Conservation (phyloP, 1,140 invertebrate species). For the Zaprionus tsacasi region DNA sequence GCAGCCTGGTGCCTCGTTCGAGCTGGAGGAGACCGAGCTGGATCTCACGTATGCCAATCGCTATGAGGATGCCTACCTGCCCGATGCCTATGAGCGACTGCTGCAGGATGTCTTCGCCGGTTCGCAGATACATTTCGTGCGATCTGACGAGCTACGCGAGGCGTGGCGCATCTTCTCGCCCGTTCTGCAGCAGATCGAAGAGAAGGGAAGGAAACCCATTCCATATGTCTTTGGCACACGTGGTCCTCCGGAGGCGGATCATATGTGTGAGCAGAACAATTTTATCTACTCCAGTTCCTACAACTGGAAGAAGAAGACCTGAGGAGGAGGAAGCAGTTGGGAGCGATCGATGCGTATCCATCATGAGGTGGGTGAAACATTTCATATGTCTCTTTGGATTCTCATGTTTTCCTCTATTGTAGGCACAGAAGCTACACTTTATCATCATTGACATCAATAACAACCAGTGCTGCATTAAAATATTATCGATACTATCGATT, state of each 20-base stretch:
- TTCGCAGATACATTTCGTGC: slow-evolving; percentile 99
- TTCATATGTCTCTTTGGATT: too few relatives aligned
- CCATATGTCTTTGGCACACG: slow-evolving; percentile 95
- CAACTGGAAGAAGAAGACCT: slow-evolving; percentile 88
- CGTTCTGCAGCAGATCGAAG: slow-evolving; percentile 94
- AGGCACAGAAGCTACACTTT: too few relatives aligned
- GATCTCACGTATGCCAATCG: slow-evolving; percentile 97
- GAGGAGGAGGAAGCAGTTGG: too few relatives aligned
- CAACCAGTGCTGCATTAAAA: too few relatives aligned
- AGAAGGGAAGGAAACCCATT: slow-evolving; percentile 90
- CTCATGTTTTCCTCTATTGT: too few relatives aligned
- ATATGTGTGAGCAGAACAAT: slow-evolving; percentile 90
- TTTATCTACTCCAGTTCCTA: slow-evolving; percentile 98
- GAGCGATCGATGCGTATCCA: too few relatives aligned
- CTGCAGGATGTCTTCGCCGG: slow-evolving; percentile 99
- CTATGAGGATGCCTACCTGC: slow-evolving; percentile 90
- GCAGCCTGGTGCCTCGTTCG: slow-evolving; percentile 98
- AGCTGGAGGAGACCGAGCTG: slow-evolving; percentile 98
- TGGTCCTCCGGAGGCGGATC: slow-evolving; percentile 95
- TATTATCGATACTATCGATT: too few relatives aligned
- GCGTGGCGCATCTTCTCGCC: slow-evolving; percentile 99
- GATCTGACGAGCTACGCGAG: slow-evolving; percentile 97
- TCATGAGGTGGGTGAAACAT: too few relatives aligned
- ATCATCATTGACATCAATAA: too few relatives aligned
- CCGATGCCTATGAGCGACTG: slow-evolving; percentile 98